These are phyloP conservation scores for Tauraco erythrolophus DNA, from an alignment of 2,113 vertebrate species.

Conservation along the genomic window DNA sequence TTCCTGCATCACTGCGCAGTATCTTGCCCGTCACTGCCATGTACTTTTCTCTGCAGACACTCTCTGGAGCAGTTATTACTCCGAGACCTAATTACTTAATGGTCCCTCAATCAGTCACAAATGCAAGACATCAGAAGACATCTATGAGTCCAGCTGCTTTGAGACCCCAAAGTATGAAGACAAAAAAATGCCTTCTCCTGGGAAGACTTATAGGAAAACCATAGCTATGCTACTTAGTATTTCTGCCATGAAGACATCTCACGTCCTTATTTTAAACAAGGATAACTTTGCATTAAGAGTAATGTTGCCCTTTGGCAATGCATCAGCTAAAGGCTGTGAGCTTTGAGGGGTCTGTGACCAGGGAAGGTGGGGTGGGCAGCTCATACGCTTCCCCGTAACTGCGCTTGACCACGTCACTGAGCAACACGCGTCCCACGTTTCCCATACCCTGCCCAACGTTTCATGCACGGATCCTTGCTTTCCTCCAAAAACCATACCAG, in stretches of 20 bases:
- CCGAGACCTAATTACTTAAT: not conserved
- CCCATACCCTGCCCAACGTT: not conserved
- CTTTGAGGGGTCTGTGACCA: not conserved
- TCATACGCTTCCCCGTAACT: not conserved
- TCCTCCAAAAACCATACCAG: not conserved
- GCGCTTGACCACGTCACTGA: not conserved
- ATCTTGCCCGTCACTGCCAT: not conserved
- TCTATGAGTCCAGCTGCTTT: not conserved
- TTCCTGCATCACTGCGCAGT: not conserved
- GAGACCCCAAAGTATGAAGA: not conserved
- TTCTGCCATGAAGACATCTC: not conserved
- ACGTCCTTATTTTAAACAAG: not conserved
- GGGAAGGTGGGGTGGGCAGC: not conserved
- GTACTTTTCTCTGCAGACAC: not conserved
- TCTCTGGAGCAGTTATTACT: not conserved
- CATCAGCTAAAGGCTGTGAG: not conserved
- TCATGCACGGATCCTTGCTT: conserved; percentile 18
- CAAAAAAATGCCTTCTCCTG: not conserved
- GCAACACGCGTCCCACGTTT: conserved; percentile 33
- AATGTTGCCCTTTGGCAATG: not conserved
- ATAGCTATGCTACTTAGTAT: not conserved
- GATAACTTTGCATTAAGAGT: not conserved
- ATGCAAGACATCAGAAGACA: not conserved
- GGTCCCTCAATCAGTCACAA: not conserved
- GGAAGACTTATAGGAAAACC: not conserved